Evolutionary conservation across 64 coral and sea anemone species (phyloP).

Genomic region (Pocillopora verrucosa): DNA sequence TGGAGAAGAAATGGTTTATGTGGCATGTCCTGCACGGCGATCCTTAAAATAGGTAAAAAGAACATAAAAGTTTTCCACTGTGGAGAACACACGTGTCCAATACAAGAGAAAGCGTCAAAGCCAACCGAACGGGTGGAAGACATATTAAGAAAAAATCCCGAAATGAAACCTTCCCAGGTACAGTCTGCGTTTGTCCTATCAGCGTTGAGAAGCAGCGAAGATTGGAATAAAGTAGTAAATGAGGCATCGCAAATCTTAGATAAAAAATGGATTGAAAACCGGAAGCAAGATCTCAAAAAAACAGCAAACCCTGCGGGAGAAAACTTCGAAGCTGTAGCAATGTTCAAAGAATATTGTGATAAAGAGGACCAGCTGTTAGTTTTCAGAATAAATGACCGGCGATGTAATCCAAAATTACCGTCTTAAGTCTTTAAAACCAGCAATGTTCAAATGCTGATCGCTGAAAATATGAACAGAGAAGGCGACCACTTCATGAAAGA

Average conservation of each 20-base stretch:
- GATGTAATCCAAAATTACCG: constrained; percentile 46
- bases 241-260: background rate
- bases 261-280: constrained; percentile 44
- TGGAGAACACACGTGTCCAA: constrained; percentile 25
- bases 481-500: constrained; percentile 41
- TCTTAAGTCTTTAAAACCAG: constrained; percentile 61
- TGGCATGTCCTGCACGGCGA: constrained; percentile 24
- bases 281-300: constrained; percentile 19
- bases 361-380: constrained; percentile 20
- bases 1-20: constrained; percentile 5
- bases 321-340: constrained; percentile 49
- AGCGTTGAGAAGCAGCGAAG: background rate
- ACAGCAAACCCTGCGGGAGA: constrained; percentile 2
- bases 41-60: background rate
- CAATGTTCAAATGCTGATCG: constrained; percentile 30
- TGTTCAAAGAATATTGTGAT: constrained; percentile 64
- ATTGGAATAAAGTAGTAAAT: constrained; percentile 4
- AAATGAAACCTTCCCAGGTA: constrained; percentile 33
- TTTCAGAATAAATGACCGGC: constrained; percentile 53
- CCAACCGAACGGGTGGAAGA: constrained; percentile 21
- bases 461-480: constrained; percentile 47
- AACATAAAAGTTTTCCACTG: constrained; percentile 17
- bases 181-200: constrained; percentile 18
- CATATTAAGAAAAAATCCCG: constrained; percentile 20
- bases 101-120: background rate